phyloP scores from a whole-genome alignment of 1,140 invertebrate species.

The Planococcus citri region DNA sequence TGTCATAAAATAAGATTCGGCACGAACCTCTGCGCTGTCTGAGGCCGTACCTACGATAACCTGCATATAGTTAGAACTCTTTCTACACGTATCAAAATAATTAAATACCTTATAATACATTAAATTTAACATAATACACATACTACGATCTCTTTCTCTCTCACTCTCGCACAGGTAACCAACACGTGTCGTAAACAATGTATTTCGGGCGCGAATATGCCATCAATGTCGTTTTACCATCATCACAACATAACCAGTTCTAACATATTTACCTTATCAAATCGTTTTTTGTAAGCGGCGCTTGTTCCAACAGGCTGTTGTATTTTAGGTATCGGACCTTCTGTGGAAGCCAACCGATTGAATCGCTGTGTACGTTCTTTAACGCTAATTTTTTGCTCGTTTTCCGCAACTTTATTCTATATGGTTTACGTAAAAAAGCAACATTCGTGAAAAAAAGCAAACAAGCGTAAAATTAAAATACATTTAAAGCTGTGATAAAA shows the following conservation, averaged over 20 bases:
- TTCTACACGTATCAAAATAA: no score
- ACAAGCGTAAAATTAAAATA: constrained; percentile 17
- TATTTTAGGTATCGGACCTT: constrained; percentile 41
- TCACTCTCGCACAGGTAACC: no score
- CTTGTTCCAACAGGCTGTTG: constrained; percentile 22
- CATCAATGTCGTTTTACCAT: no score
- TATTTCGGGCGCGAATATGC: no score
- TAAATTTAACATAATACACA: no score
- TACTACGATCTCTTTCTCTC: no score
- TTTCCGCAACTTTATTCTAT: constrained; percentile 25
- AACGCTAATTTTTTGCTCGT: constrained; percentile 54
- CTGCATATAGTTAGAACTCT: no score
- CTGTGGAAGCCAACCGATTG: constrained; percentile 68
- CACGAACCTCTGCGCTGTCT: no score
- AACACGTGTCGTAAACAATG: no score
- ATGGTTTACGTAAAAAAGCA: neutral
- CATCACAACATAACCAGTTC: constrained; percentile 5
- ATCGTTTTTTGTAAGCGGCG: constrained; percentile 39
- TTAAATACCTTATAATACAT: no score
- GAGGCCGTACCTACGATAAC: no score
- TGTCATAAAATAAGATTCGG: no score
- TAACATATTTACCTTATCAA: constrained; percentile 44
- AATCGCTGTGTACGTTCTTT: constrained; percentile 85
- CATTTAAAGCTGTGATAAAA: neutral
- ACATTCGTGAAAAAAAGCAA: constrained; percentile 23